These are phyloP conservation scores for Arenaria interpres DNA, from an alignment of 2,113 vertebrate genomes.

Conservation along the genomic window DNA sequence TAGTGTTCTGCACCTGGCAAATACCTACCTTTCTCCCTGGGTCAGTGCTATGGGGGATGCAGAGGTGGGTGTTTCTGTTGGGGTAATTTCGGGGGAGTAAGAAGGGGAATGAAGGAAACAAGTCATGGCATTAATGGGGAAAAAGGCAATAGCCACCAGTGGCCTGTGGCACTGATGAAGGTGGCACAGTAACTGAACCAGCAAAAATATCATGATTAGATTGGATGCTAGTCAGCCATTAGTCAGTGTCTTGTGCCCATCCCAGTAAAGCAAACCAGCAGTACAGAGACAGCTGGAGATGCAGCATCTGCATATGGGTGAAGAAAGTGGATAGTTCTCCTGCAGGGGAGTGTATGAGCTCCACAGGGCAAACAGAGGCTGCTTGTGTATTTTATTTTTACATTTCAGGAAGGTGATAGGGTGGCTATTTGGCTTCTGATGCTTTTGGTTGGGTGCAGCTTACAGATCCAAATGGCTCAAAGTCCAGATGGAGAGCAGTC, in stretches of 20 bases:
- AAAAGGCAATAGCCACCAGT: neutral
- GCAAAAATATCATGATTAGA: neutral
- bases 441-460: neutral
- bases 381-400: neutral
- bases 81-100: accelerated
- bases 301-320: neutral
- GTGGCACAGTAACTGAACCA: neutral
- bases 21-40: neutral
- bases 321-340: accelerated
- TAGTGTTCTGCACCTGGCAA: neutral
- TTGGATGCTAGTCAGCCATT: neutral
- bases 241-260: accelerated
- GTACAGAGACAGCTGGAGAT: neutral
- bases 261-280: neutral
- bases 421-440: neutral
- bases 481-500: too few species aligned
- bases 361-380: neutral
- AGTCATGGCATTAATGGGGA: neutral
- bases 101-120: neutral
- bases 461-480: too few species aligned
- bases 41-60: neutral
- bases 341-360: neutral
- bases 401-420: neutral
- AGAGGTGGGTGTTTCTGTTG: neutral
- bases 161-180: neutral